phyloP scores from a whole-genome alignment of 2,797 vertebrate genomes.

The Ibycter americanus region DNA sequence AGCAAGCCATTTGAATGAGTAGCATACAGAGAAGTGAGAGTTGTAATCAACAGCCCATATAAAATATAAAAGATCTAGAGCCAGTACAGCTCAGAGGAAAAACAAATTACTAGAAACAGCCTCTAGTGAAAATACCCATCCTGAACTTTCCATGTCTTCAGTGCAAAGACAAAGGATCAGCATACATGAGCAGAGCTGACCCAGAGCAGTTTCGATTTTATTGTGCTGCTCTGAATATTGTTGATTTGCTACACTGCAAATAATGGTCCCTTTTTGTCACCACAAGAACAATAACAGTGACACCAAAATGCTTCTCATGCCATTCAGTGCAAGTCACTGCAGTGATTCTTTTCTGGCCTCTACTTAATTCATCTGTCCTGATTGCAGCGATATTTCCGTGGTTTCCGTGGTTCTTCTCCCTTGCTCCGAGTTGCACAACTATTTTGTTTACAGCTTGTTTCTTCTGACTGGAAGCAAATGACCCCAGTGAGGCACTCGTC shows the following conservation, averaged over 20 bases:
- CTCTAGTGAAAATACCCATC: background rate
- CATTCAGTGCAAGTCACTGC: background rate
- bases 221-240: background rate
- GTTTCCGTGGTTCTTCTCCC: slow-evolving; percentile 1
- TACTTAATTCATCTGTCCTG: background rate
- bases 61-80: background rate
- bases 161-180: slow-evolving; percentile 22
- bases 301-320: slow-evolving; percentile 20
- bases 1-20: background rate
- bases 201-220: background rate
- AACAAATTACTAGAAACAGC: background rate
- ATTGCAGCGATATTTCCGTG: slow-evolving; percentile 14
- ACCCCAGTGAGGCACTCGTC: background rate
- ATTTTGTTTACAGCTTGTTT: slow-evolving; percentile 43
- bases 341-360: background rate
- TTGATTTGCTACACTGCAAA: slow-evolving; percentile 10
- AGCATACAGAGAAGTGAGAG: background rate
- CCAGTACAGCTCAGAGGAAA: background rate
- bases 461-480: background rate
- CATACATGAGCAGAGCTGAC: background rate
- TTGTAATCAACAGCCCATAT: background rate
- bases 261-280: slow-evolving; percentile 49
- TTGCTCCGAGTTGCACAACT: slow-evolving; percentile 22
- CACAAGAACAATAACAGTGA: background rate
- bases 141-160: background rate